A percentile compares a stretch with the other conserved stretches of the same genome.
Evolutionary conservation across 2,113 vertebrate genomes (phyloP).

Genomic region (Pygoscelis antarcticus): DNA sequence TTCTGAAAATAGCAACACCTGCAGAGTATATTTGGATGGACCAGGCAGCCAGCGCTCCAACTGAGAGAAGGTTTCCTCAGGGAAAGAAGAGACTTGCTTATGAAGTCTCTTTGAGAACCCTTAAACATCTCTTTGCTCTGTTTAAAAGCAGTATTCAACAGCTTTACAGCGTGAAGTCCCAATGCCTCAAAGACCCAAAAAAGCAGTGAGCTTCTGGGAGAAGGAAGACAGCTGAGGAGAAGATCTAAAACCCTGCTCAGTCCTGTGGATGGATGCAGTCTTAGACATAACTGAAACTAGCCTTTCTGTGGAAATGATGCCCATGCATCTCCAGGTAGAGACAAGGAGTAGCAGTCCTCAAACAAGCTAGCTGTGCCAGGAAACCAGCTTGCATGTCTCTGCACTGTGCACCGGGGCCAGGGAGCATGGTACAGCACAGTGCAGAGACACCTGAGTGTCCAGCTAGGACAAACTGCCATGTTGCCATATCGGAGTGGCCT

Average conservation of each 20-base stretch:
- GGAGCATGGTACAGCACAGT: not conserved
- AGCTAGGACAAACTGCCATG: not conserved
- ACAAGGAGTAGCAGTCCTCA: not conserved
- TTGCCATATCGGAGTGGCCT: not conserved
- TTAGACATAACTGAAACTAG: not conserved
- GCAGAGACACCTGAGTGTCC: not conserved
- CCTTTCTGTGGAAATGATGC: not conserved
- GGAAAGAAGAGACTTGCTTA: slow-evolving; percentile 18
- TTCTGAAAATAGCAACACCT: slow-evolving; percentile 56
- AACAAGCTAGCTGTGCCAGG: not conserved
- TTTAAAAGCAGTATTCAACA: slow-evolving; percentile 23
- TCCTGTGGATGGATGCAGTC: not conserved
- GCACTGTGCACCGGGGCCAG: not conserved
- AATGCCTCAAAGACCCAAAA: slow-evolving; percentile 4
- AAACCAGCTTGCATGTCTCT: not conserved
- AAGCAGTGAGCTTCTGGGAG: not conserved
- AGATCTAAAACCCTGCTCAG: not conserved
- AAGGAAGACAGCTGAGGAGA: not conserved
- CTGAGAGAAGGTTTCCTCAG: slow-evolving; percentile 25
- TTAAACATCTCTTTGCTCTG: slow-evolving; percentile 22
- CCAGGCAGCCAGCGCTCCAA: not conserved
- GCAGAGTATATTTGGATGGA: slow-evolving; percentile 7
- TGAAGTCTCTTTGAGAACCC: slow-evolving; percentile 2
- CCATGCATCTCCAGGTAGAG: not conserved
- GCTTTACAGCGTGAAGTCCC: not conserved